A percentile compares a stretch with the other conserved stretches of the same genome.
Conservation (phyloP, 1,140 invertebrate species). For the Drosophila albomicans region DNA sequence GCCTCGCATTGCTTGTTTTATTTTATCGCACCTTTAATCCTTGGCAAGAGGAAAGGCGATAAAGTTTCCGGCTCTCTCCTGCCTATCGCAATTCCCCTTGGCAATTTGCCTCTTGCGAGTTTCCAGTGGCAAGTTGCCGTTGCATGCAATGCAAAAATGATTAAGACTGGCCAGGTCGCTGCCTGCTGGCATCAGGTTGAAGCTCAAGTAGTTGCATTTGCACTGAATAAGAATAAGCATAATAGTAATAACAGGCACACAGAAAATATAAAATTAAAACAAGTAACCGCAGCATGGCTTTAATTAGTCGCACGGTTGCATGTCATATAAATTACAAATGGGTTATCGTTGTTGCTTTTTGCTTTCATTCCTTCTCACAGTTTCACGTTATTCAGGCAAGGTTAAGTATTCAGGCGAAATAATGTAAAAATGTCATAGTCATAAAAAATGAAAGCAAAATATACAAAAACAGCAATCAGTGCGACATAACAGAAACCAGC, state of each 20-base stretch:
- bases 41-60: slow-evolving; percentile 21
- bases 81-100: slow-evolving; percentile 16
- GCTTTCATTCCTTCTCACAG: background rate
- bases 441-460: slow-evolving; percentile 52
- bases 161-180: slow-evolving; percentile 30
- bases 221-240: slow-evolving; percentile 22
- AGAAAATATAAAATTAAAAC: slow-evolving; percentile 11
- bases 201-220: slow-evolving; percentile 23
- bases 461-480: slow-evolving; percentile 49
- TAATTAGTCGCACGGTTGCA: slow-evolving; percentile 72
- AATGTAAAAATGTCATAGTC: slow-evolving; percentile 35
- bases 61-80: slow-evolving; percentile 12
- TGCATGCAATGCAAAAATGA: slow-evolving; percentile 39
- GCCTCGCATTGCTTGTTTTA: slow-evolving; percentile 26
- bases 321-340: slow-evolving; percentile 65
- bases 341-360: slow-evolving; percentile 49
- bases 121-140: background rate
- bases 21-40: slow-evolving; percentile 48
- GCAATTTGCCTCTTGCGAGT: background rate
- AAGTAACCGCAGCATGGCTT: slow-evolving; percentile 33
- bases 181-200: background rate
- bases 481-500: background rate
- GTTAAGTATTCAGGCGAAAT: slow-evolving; percentile 59
- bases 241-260: slow-evolving; percentile 2
- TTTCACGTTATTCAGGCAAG: slow-evolving; percentile 41